Evolutionary conservation across 2,888 invertebrate species (phyloP).

Genomic region (Andrena haemorrhoa): DNA sequence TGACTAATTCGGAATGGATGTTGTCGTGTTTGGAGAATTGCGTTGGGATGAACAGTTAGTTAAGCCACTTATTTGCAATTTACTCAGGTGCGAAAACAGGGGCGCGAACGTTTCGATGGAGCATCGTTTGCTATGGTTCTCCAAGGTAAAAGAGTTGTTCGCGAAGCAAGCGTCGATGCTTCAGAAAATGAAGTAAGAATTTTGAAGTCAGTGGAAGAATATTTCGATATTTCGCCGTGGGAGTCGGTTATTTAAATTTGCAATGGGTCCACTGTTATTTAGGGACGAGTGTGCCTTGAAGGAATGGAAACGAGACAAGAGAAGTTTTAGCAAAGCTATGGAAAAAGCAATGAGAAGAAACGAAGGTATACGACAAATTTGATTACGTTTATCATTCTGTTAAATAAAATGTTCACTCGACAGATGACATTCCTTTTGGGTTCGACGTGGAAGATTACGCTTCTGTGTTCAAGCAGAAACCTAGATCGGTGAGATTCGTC

Average conservation of each 20-base stretch:
- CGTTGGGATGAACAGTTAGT: conserved; percentile 39
- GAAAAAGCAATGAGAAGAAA: conserved; percentile 76
- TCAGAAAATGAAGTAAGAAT: conserved; percentile 87
- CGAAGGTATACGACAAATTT: conserved; percentile 70
- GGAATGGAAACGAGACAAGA: conserved; percentile 86
- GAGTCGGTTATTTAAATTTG: not conserved
- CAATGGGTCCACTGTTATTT: not conserved
- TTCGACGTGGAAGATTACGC: conserved; percentile 86
- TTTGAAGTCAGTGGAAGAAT: not conserved
- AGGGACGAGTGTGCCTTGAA: conserved; percentile 85
- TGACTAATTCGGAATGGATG: conserved; percentile 74
- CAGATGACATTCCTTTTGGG: conserved; percentile 86
- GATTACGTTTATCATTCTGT: not conserved
- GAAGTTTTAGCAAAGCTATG: conserved; percentile 77
- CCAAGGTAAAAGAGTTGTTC: conserved; percentile 87
- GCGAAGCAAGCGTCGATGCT: conserved; percentile 86
- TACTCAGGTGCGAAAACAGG: conserved; percentile 73
- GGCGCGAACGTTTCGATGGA: conserved; percentile 63
- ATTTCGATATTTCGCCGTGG: not conserved
- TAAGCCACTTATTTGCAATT: conserved; percentile 19
- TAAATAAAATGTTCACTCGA: conserved; percentile 68
- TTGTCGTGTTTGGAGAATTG: conserved; percentile 78
- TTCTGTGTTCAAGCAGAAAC: conserved; percentile 86
- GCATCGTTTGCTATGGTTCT: conserved; percentile 84
- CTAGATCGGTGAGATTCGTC: conserved; percentile 83